phyloP scores from a whole-genome alignment of 2,113 vertebrate genomes.

The Nanorana parkeri region DNA sequence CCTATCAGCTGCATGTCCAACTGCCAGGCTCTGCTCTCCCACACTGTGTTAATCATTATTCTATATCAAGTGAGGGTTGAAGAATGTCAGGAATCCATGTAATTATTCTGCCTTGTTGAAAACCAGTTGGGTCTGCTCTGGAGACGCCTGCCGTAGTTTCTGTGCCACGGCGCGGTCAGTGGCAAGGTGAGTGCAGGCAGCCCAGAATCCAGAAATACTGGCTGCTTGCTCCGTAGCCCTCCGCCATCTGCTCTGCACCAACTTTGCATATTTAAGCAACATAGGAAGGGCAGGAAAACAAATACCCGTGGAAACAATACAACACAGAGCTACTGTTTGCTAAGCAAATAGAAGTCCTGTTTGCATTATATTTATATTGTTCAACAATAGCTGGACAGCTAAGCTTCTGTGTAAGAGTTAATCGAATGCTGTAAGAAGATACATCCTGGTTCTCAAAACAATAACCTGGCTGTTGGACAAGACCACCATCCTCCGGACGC shows the following conservation, averaged over 20 bases:
- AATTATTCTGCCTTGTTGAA: slow-evolving; percentile 69
- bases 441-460: too few species aligned
- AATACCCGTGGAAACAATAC: slow-evolving; percentile 2
- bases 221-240: slow-evolving; percentile 7
- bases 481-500: too few species aligned
- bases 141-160: slow-evolving; percentile 50
- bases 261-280: slow-evolving; percentile 58
- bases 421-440: too few species aligned
- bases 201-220: slow-evolving; percentile 23
- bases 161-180: neutral
- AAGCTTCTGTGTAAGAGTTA: neutral
- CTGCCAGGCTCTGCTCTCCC: slow-evolving; percentile 71
- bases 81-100: slow-evolving; percentile 71
- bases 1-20: slow-evolving; percentile 85
- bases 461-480: too few species aligned
- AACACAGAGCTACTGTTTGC: slow-evolving; percentile 15
- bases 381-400: too few species aligned
- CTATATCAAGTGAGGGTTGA: slow-evolving; percentile 24
- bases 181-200: slow-evolving; percentile 70
- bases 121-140: slow-evolving; percentile 59
- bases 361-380: too few species aligned
- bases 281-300: slow-evolving; percentile 66
- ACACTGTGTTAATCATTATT: slow-evolving; percentile 62
- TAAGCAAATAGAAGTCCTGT: slow-evolving; percentile 17
- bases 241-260: neutral